Conservation (phyloP, 53 echinoderm and acorn worm species). For the Pentamera pediparva region DNA sequence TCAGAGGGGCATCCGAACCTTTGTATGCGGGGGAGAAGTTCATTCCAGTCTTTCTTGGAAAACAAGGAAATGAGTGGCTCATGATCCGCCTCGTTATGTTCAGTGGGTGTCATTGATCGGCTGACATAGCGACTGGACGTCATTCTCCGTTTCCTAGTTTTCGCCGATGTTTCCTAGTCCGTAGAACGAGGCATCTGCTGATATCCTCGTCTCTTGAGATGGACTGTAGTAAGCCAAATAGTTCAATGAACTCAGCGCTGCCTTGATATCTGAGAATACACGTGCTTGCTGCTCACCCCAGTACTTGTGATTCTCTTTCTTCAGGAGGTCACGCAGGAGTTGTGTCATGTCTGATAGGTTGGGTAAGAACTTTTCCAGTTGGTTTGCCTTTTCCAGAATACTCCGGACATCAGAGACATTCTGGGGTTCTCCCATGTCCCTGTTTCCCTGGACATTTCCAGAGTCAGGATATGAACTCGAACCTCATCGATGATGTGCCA, state of each 20-base stretch:
- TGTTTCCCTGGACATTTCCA: slow-evolving; percentile 7
- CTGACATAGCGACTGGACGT: slow-evolving; percentile 44
- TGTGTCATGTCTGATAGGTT: slow-evolving; percentile 47
- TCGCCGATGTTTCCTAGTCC: slow-evolving; percentile 41
- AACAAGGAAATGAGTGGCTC: slow-evolving; percentile 43
- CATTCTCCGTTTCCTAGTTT: slow-evolving; percentile 22
- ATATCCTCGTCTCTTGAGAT: slow-evolving; percentile 27
- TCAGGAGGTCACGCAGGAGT: slow-evolving; percentile 47
- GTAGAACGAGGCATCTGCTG: slow-evolving; percentile 52
- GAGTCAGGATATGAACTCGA: slow-evolving; percentile 27
- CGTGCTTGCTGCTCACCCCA: slow-evolving; percentile 38
- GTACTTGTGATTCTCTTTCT: slow-evolving; percentile 32
- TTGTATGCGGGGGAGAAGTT: slow-evolving; percentile 40
- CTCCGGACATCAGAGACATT: slow-evolving; percentile 41
- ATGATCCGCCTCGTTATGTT: slow-evolving; percentile 51
- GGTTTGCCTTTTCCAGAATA: slow-evolving; percentile 54
- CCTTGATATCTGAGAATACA: slow-evolving; percentile 34
- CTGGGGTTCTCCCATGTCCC: slow-evolving; percentile 14
- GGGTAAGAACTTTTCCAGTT: slow-evolving; percentile 50
- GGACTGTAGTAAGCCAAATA: slow-evolving; percentile 41
- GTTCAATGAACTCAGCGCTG: slow-evolving; percentile 8
- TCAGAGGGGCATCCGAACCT: too few relatives aligned
- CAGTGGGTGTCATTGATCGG: slow-evolving; percentile 24
- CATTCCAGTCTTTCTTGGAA: slow-evolving; percentile 19
- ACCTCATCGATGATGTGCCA: slow-evolving; percentile 20